A percentile compares a stretch with the other conserved stretches of the same genome.
Evolutionary conservation across 2,888 invertebrate genomes (phyloP).

Genomic region (Mythimna impura): DNA sequence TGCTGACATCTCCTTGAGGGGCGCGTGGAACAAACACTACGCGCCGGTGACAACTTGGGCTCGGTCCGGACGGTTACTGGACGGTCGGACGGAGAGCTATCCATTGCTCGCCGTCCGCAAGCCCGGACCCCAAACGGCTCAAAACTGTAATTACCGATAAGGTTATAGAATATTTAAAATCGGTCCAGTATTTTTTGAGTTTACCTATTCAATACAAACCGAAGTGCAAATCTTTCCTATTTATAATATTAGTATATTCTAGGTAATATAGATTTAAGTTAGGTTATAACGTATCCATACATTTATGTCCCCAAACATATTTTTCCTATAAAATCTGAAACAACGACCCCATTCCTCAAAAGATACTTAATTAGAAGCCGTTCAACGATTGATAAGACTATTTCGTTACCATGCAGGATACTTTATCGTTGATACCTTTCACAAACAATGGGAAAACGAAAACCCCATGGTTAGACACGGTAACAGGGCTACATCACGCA

Average conservation of each 20-base stretch:
- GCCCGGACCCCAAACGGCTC: no score
- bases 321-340: constrained; percentile 6
- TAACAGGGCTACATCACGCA: constrained; percentile 49
- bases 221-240: no score
- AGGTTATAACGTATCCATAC: not conserved
- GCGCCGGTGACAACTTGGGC: no score
- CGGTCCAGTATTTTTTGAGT: no score
- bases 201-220: no score
- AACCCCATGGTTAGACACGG: constrained; percentile 23
- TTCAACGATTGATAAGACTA: constrained; percentile 43
- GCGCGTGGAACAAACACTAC: no score
- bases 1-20: no score
- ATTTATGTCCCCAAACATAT: not conserved
- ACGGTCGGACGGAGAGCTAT: no score
- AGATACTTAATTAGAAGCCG: constrained; percentile 35
- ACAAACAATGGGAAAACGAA: constrained; percentile 46
- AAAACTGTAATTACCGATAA: no score
- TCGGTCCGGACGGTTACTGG: no score
- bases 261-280: not conserved
- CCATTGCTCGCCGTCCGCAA: no score
- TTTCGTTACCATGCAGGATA: constrained; percentile 39
- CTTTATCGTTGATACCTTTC: constrained; percentile 31
- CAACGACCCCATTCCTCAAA: constrained; percentile 23
- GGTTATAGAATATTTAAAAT: no score
- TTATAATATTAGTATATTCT: not conserved